Base-by-base conservation (phyloP, 2,113 vertebrate genomes). In the Forbesichthys agassizii region DNA sequence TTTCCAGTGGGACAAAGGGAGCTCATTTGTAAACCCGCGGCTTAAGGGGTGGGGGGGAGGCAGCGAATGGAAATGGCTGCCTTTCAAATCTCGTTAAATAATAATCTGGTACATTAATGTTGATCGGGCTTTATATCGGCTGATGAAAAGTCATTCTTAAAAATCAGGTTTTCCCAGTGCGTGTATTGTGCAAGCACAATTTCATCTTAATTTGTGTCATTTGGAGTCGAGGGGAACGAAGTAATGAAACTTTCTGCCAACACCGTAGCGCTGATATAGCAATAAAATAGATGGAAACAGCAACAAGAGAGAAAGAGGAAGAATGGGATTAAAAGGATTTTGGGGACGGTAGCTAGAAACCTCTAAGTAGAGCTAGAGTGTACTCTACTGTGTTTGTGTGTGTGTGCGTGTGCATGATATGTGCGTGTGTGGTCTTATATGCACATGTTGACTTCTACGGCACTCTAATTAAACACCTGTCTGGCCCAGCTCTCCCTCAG, bases 381-480 rank as follows among this genome's bases (percentile, higher is more conserved):
- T 51, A 18, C 9, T 16, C 16, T 16, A 16, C 16, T 27, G 18
- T 27, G 48, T 61, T 36, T 61, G 14, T 48, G 18, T 51, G 61
- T 13, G 16, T 64, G 42, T 27, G 61, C 13, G 16, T 27, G 18
- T 33, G 36, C 9, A 14, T 42, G 33, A 47, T 49, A 10, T 27
- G 16, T 33, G 33, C 9, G 61, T 14, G 16, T 14, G 61, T 51
- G 16, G 27, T n/a, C 56, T 11, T 27, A 58, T 27, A 33, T 27
- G 56, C 27, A 3, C 36, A 27, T 60, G 12, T 60, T 33, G 14
- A 42, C 36, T 4, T 48, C 46, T 63, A 48, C 61, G 20, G 61
- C 61, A 63, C 47, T 63, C 61, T 46, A 63, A 63, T 63, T 63
- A 63, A 49, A 63, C 47, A 49, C 61, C 61, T 63, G 61, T 63